Base-by-base conservation (phyloP, 1,140 invertebrate species). In the Leucophenga varia region DNA sequence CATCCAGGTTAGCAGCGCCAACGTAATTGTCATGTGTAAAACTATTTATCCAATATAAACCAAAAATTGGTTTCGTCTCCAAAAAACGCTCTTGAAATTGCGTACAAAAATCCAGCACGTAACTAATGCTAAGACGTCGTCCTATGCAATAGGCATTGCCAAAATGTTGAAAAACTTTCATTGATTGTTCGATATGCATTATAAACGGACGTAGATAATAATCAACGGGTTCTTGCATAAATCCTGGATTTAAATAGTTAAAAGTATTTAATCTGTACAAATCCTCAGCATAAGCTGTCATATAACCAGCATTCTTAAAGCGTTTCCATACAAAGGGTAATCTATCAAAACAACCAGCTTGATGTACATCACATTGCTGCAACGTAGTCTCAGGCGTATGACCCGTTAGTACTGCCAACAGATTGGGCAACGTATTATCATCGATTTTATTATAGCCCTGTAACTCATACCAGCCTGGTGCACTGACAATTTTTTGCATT, bases 261-360 rank as follows among this genome's bases (percentile, higher is more conserved):
- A 92, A 93, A 2, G 86, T 86, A 3, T 84, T 84, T 22, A 91
- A 83, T n/a, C 76, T 72, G 0, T 82, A 81, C 10, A 78, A 74
- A 65, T 95, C 91, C 78, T 93, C 91, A 1, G 81, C 85, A 46
- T 87, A 86, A 1, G 83, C 82, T 0, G 91, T 93, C 1, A 82
- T 78, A 61, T 87, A 93, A 1, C 86, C 85, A 3, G 78, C 73
- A 17, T 84, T 70, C 42, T 81, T 80, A 57, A 82, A 92, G 45
- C 81, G 77, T 42, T 87, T 83, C 90, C 90, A 93, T n/a, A 92
- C 77, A 52, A 91, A 85, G 2, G 86, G 83, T 63, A 89, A 91
- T 28, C 76, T 55, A 59, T 81, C 78, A 43, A 84, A 52, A 10
- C 71, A 72, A 31, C 75, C 76, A 0, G 68, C 51, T 17, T 60